Percentiles rank a stretch among this genome's conserved stretches.
Conservation (phyloP, 2,888 invertebrate genomes). For the Bugulina stolonifera region DNA sequence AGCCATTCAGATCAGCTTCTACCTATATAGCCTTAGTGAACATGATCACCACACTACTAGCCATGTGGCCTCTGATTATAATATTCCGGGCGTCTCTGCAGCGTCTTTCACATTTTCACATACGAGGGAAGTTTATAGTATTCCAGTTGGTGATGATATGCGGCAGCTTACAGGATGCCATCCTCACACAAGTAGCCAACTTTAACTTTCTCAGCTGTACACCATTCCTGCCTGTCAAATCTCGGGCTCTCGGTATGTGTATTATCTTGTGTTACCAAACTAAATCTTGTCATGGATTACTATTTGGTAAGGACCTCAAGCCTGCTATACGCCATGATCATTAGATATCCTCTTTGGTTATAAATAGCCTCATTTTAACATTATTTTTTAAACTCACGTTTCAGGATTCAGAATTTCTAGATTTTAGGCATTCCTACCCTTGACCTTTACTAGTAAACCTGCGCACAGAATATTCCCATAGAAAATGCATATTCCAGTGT, state of each 20-base stretch:
- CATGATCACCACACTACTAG: conserved; percentile 12
- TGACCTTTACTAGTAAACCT: too few relatives aligned
- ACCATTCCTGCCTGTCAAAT: conserved; percentile 16
- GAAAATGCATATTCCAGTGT: too few relatives aligned
- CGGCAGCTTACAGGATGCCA: conserved; percentile 11
- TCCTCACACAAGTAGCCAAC: conserved; percentile 9
- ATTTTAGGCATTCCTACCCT: too few relatives aligned
- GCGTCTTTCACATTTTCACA: conserved; percentile 4
- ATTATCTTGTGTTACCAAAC: too few relatives aligned
- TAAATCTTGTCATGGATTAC: too few relatives aligned
- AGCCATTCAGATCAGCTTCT: conserved; percentile 17
- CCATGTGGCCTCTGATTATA: conserved; percentile 19
- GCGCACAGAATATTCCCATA: too few relatives aligned
- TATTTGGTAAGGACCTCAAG: too few relatives aligned
- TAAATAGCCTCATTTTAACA: too few relatives aligned
- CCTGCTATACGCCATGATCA: too few relatives aligned
- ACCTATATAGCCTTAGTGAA: conserved; percentile 13
- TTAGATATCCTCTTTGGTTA: too few relatives aligned
- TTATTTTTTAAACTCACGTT: too few relatives aligned
- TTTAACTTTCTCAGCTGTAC: conserved; percentile 15
- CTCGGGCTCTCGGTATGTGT: conserved; percentile 3
- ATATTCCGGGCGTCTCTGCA: not conserved
- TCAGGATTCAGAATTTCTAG: too few relatives aligned
- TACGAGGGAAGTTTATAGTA: conserved; percentile 6
- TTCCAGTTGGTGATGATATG: conserved; percentile 14